Base-by-base conservation (phyloP, 1,140 invertebrate genomes). In the Matsumurasca onukii region DNA sequence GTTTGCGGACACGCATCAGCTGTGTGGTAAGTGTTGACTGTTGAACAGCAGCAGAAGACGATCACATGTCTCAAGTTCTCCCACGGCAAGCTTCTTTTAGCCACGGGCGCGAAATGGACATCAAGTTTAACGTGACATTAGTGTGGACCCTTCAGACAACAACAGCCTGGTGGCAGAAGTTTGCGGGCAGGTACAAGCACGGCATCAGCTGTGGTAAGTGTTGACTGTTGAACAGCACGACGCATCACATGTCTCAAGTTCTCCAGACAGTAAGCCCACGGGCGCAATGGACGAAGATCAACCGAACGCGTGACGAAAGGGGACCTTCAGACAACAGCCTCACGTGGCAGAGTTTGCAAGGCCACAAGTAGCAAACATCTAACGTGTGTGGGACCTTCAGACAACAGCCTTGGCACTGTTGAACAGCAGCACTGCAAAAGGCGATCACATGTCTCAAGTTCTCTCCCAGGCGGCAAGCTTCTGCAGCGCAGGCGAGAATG, bases 301-400 rank as follows among this genome's bases (percentile, higher is more conserved):
- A 76, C 93, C 94, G 9, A 89, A 89, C 73, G 91, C 96, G 20
- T 80, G 94, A 22, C 89, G 89, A 96, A 5, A 96, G 93, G 93
- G 93, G 95, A 79, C 86, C 87, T 79, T 85, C 86, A 73, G 86
- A 86, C 31, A 77, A 78, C 66, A 72, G 76, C 0, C 76, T 95
- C n/a, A n/a, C 81, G 86, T 95, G 74, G 90, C 90, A 25, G 94
- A 97, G 78, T 96, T 98, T 80, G 81, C 90, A n/a, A 34, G 95
- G 93, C 22, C 96, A 98, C 82, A 97, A 96, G 80, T 96, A 95
- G n/a, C n/a, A n/a, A n/a, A n/a, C n/a, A n/a, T n/a, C n/a, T n/a
- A n/a, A n/a, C n/a, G n/a, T n/a, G n/a, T n/a, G n/a, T n/a, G n/a
- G n/a, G n/a, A n/a, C n/a, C n/a, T n/a, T n/a, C n/a, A n/a, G n/a